Conservation (phyloP, 2,888 invertebrate species). For the Pseudococcus jackbeardsleyi region DNA sequence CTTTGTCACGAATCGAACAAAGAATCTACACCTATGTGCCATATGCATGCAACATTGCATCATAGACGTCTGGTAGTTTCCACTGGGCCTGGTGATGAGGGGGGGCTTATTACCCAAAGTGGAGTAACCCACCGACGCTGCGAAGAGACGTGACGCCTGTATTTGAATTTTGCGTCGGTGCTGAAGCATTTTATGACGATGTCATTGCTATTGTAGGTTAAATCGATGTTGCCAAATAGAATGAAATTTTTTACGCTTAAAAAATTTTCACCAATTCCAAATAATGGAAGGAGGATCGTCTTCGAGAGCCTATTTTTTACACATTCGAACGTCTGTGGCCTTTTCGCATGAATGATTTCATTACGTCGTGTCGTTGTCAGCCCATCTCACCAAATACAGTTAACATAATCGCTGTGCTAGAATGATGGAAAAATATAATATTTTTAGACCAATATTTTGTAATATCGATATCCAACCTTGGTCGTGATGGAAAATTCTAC, state of each 20-base stretch:
- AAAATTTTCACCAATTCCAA: not conserved
- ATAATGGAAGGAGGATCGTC: not conserved
- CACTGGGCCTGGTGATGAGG: not conserved
- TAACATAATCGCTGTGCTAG: not conserved
- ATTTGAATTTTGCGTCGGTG: conserved; percentile 40
- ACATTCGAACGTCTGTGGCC: not conserved
- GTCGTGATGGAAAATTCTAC: not conserved
- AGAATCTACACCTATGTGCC: not conserved
- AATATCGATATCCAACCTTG: not conserved
- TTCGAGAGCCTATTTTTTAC: not conserved
- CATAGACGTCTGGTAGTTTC: conserved; percentile 2
- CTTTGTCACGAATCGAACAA: not conserved
- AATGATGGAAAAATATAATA: not conserved
- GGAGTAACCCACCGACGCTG: conserved; percentile 34
- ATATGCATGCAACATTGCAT: conserved; percentile 35
- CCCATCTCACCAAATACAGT: not conserved
- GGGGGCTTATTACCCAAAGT: conserved; percentile 35
- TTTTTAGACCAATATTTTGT: not conserved
- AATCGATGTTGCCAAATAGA: conserved; percentile 51
- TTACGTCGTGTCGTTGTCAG: not conserved
- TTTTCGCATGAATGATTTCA: conserved; percentile 21
- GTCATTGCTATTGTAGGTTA: conserved; percentile 54
- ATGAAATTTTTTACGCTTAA: conserved; percentile 59
- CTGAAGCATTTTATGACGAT: conserved; percentile 49
- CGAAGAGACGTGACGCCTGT: conserved; percentile 27